Percentiles rank a stretch among this genome's conserved stretches.
These are phyloP conservation scores for Tetragonisca angustula DNA, from an alignment of 2,888 invertebrate genomes.

Conservation along the genomic window DNA sequence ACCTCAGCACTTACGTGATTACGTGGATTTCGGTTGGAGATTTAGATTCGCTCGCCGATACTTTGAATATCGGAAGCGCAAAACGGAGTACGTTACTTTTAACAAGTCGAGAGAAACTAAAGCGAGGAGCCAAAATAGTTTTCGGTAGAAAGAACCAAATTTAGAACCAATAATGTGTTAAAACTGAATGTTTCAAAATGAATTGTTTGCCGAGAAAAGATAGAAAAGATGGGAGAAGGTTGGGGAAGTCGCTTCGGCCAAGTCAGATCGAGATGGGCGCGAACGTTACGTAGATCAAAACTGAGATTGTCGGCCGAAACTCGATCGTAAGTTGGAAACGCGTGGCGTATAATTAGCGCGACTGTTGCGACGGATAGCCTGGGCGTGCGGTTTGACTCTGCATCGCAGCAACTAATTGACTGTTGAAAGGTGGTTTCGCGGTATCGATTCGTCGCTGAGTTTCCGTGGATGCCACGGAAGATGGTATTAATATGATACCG, in stretches of 20 bases:
- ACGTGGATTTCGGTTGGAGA: background rate
- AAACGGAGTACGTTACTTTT: too few relatives aligned
- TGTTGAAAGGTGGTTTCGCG: constrained; percentile 56
- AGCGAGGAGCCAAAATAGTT: background rate
- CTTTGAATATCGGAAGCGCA: background rate
- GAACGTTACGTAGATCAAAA: constrained; percentile 51
- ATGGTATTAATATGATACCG: constrained; percentile 38
- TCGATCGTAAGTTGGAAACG: constrained; percentile 64
- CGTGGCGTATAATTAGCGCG: constrained; percentile 60
- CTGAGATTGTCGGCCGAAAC: constrained; percentile 60
- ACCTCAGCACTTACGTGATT: background rate
- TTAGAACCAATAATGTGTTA: too few relatives aligned
- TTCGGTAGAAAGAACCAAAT: too few relatives aligned
- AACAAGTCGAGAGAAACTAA: background rate
- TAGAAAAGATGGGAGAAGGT: too few relatives aligned
- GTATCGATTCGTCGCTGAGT: constrained; percentile 47
- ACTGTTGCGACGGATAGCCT: constrained; percentile 59
- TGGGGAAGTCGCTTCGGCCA: background rate
- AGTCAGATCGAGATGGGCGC: constrained; percentile 6
- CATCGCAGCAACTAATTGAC: constrained; percentile 59
- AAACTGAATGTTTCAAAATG: too few relatives aligned
- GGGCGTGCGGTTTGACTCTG: constrained; percentile 54
- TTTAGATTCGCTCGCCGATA: background rate
- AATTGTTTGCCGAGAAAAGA: too few relatives aligned
- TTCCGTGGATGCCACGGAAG: constrained; percentile 43